Base-by-base conservation (phyloP, 23 tunicate genomes). In the Pegea sp. region DNA sequence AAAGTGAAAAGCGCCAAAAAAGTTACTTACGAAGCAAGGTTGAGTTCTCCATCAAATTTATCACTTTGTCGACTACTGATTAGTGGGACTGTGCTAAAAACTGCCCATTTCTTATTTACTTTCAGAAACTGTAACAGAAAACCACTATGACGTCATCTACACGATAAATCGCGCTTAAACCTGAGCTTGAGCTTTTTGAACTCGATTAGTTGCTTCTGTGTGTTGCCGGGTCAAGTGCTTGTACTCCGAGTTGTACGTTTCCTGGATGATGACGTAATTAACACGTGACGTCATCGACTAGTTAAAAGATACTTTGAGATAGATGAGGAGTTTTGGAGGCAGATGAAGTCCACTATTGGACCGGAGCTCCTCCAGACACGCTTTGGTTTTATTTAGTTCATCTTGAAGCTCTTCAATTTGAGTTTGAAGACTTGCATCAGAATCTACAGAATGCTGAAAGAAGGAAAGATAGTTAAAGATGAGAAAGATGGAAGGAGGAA, bases 361-460 rank as follows among this genome's bases (percentile, higher is more conserved):
- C 16, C 46, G 11, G 13, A 38, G 16, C 46, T 38, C 13, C 16
- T 38, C 46, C 13, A 38, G 46, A 16, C 46, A 38, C 46, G 16
- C 11, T 38, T 16, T 38, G 13, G 46, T 38, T 38, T 38, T 38
- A 16, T 38, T 38, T 16, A 38, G 46, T 38, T 38, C 46, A 11
- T 38, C 46, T 16, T 38, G 46, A 38, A 38, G 46, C 11, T 38
- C 46, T 38, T 38, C 46, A 8, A 38, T 38, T 38, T 38, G 46
- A 11, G 46, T 38, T 16, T 38, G 46, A 16, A 38, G 46, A 38
- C 13, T 8, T 8, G 46, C 11, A 11, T 38, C 46, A 11, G 46
- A 38, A 38, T 11, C 11, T 16, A 38, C 46, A 8, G 46, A 38
- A 8, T 38, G 46, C 46, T 38, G 46, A 8, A 38, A 38, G 46